phyloP scores from a whole-genome alignment of 2,797 vertebrate species.

The Geotrypetes seraphini region DNA sequence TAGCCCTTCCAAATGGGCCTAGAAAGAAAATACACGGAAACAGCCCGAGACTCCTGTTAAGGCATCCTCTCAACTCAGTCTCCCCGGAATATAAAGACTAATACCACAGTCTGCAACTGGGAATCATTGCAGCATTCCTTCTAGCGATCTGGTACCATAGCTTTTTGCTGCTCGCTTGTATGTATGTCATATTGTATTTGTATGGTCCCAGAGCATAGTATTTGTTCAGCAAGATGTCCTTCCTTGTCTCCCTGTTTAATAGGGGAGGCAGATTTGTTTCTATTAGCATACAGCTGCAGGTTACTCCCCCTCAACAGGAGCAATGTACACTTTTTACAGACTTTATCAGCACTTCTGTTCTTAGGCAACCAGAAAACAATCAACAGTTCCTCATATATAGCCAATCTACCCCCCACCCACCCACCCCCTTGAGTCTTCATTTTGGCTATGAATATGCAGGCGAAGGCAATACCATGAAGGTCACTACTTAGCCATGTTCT shows the following conservation, averaged over 20 bases:
- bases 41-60: no score
- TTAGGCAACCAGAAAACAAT: conserved; percentile 32
- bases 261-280: conserved; percentile 54
- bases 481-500: no score
- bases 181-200: conserved; percentile 39
- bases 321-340: conserved; percentile 25
- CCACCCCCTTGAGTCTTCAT: no score
- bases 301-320: conserved; percentile 10
- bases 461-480: no score
- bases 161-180: conserved; percentile 1
- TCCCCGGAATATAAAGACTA: no score
- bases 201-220: conserved; percentile 49
- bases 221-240: conserved; percentile 86
- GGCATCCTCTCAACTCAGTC: no score
- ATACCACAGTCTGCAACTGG: no score
- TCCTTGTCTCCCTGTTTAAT: conserved; percentile 42
- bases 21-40: no score
- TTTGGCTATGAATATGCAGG: no score
- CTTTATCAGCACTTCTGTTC: conserved; percentile 33
- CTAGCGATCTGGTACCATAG: no score
- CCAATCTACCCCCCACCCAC: conserved; percentile 2
- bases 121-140: background rate
- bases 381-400: conserved; percentile 23
- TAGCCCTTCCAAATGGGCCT: no score
- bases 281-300: conserved; percentile 88